Base-by-base conservation (phyloP, 2,113 vertebrate genomes). In the Phyllostomus hastatus region DNA sequence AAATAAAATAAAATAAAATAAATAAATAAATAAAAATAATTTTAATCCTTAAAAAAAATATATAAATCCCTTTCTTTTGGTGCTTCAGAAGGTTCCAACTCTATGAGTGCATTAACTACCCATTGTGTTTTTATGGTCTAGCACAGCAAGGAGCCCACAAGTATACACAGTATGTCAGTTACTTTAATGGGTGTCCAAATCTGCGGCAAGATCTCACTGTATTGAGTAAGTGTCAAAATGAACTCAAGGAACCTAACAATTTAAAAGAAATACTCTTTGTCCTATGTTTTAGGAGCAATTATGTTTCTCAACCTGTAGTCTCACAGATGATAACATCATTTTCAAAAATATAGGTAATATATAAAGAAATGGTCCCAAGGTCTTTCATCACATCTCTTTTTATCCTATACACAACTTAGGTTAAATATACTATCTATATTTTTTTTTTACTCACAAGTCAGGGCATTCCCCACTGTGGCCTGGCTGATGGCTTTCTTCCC, bases 1-100 rank as follows among this genome's bases (percentile, higher is more conserved):
- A 41, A n/a, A n/a, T n/a, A n/a, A 41, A 41, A 41, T 41, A 41
- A 41, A 41, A 41, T 41, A 41, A 41, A 41, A 41, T 41, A 41
- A 41, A 41, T 41, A 41, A 41, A 41, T 41, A 41, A 41, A 41
- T 41, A 41, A 41, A 41, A 41, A 41, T 41, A 41, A 41, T 41
- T 41, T 41, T 41, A 41, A 41, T 41, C 38, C 38, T 41, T 3
- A 41, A 41, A 41, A 41, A 41, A 41, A 41, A 41, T n/a, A n/a
- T n/a, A 91, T 54, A 96, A 89, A 91, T 75, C 16, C 43, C 26
- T 85, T 82, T 31, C 5, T 19, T 95, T 88, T 89, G n/a, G n/a
- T 61, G 31, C 82, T 97, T 89, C 66, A 79, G 91, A 96, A 69
- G 59, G 90, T 19, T 83, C 79, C 46, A 83, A 83, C 64, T 95